A percentile compares a stretch with the other conserved stretches of the same genome.
These are phyloP conservation scores for Atopsyche davidsoni DNA, from an alignment of 1,140 invertebrate genomes.

Conservation along the genomic window DNA sequence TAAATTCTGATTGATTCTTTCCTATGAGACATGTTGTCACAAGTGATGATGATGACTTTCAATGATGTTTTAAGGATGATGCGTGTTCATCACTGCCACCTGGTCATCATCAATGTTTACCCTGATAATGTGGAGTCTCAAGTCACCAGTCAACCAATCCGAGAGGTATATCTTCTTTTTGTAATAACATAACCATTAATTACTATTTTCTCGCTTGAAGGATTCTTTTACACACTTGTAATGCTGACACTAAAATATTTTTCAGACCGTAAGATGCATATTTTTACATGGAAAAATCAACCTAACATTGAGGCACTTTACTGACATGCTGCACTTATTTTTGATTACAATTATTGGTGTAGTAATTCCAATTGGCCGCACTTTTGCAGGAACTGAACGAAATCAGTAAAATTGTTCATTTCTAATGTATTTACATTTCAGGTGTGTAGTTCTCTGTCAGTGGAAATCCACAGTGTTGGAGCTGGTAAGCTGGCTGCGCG, in stretches of 20 bases:
- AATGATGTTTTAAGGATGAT: conserved; percentile 54
- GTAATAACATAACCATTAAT: conserved; percentile 36
- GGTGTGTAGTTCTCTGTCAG: conserved; percentile 45
- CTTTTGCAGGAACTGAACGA: too few species aligned
- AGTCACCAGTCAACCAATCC: conserved; percentile 62
- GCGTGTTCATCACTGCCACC: conserved; percentile 77
- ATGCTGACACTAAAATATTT: too few species aligned
- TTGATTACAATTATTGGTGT: too few species aligned
- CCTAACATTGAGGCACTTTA: too few species aligned
- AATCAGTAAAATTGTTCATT: too few species aligned
- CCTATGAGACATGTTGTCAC: not conserved
- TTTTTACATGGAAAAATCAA: too few species aligned
- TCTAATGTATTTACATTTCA: conserved; percentile 32
- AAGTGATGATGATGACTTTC: not conserved
- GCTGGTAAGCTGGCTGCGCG: conserved; percentile 53
- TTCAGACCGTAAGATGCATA: too few species aligned
- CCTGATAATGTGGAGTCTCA: conserved; percentile 69
- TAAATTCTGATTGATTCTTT: not conserved
- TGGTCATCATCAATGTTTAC: conserved; percentile 83
- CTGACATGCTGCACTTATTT: too few species aligned
- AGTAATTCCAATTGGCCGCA: too few species aligned
- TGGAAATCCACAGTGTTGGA: conserved; percentile 44
- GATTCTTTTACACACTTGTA: too few species aligned
- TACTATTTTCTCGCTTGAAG: too few species aligned
- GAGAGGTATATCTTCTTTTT: conserved; percentile 53